A percentile compares a stretch with the other conserved stretches of the same genome.
These are phyloP conservation scores for Lithobates pipiens DNA, from an alignment of 2,797 vertebrate genomes.

Conservation along the genomic window DNA sequence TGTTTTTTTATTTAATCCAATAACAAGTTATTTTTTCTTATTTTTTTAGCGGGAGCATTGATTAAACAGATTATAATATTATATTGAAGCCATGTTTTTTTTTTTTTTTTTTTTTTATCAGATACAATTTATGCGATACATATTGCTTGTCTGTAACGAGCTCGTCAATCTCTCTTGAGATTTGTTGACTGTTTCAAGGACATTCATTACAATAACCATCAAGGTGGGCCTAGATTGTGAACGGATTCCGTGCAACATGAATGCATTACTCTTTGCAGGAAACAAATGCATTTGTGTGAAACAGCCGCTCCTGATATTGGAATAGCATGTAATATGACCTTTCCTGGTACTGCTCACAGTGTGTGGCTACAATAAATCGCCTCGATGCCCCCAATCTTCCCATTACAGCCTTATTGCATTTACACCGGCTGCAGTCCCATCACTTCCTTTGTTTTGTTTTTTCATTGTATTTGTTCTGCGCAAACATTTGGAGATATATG, in stretches of 20 bases:
- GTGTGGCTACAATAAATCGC: constrained; percentile 66
- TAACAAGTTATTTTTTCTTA: too few species aligned
- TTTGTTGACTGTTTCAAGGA: background rate
- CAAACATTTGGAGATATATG: constrained; percentile 10
- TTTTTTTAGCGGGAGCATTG: too few species aligned
- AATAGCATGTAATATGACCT: constrained; percentile 69
- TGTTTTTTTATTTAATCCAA: too few species aligned
- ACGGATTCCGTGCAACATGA: constrained; percentile 65
- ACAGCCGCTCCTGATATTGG: constrained; percentile 67
- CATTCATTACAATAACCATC: constrained; percentile 37
- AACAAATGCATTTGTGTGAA: constrained; percentile 69
- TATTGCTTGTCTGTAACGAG: too few species aligned
- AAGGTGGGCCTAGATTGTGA: constrained; percentile 59
- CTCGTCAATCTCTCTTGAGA: too few species aligned
- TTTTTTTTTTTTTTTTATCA: too few species aligned
- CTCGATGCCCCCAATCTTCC: constrained; percentile 17
- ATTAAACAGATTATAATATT: too few species aligned
- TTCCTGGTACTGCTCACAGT: constrained; percentile 71
- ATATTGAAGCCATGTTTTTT: too few species aligned
- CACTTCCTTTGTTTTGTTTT: constrained; percentile 49
- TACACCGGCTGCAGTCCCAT: constrained; percentile 21
- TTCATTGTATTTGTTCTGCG: constrained; percentile 42
- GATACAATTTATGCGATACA: too few species aligned
- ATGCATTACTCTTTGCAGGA: constrained; percentile 66
- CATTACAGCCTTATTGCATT: constrained; percentile 62